phyloP scores from a whole-genome alignment of 2,113 vertebrate species.

The Guaruba guarouba region DNA sequence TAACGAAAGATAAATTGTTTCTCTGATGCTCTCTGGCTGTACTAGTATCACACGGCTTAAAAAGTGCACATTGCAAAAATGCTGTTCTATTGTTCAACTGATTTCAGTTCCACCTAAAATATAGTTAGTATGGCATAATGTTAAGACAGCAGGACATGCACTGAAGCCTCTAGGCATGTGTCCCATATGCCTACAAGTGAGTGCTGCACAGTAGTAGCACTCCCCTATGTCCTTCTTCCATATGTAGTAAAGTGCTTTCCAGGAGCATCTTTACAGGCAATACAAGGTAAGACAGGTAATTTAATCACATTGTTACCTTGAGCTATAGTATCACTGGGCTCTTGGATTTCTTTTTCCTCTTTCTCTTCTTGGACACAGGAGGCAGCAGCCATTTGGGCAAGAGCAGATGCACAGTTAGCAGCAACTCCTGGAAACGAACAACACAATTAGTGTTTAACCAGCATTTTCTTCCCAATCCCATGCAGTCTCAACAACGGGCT shows the following conservation, averaged over 20 bases:
- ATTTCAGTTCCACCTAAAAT: background rate
- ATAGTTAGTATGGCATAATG: background rate
- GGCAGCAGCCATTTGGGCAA: slow-evolving; percentile 97
- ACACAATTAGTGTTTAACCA: background rate
- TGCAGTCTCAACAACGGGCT: background rate
- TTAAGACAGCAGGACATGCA: background rate
- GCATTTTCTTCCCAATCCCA: background rate
- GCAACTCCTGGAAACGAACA: slow-evolving; percentile 84
- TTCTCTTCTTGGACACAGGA: slow-evolving; percentile 97
- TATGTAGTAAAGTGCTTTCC: background rate
- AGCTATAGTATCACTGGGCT: slow-evolving; percentile 85
- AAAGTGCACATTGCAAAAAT: background rate
- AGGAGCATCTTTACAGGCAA: background rate
- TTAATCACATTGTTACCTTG: slow-evolving; percentile 81
- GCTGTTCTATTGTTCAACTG: background rate
- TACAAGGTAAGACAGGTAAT: background rate
- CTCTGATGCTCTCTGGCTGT: background rate
- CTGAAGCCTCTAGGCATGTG: background rate
- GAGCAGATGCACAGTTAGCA: slow-evolving; percentile 93
- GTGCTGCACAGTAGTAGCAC: background rate
- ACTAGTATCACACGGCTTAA: background rate
- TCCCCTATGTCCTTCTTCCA: background rate
- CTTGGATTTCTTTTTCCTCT: slow-evolving; percentile 86
- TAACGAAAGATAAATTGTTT: background rate
- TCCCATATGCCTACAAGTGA: background rate